Evolutionary conservation across 2,888 invertebrate species (phyloP).

Genomic region (Xestia xanthographa): DNA sequence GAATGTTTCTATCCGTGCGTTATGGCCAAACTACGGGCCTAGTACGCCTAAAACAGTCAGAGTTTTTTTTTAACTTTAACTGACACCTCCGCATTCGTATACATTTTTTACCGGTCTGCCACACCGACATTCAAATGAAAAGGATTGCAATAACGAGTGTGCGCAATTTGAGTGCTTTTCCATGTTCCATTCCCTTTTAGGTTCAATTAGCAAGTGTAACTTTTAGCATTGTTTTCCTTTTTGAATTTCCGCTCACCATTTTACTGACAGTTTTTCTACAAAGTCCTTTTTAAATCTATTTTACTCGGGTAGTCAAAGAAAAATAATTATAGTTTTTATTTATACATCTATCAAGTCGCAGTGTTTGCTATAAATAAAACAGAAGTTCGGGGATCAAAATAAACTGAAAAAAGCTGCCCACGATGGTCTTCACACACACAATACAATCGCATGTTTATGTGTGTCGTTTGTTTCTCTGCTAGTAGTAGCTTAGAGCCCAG

Average conservation of each 20-base stretch:
- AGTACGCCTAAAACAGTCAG: neutral
- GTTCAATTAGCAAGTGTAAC: slow-evolving; percentile 16
- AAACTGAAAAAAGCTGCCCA: neutral
- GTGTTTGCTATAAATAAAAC: neutral
- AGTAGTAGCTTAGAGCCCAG: neutral
- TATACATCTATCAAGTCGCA: neutral
- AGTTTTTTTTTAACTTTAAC: neutral
- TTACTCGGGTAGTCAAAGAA: neutral
- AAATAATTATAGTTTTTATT: neutral
- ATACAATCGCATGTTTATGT: neutral
- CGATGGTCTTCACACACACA: neutral
- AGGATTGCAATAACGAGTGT: neutral
- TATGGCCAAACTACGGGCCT: too few relatives aligned
- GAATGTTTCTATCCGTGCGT: too few relatives aligned
- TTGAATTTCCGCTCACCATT: slow-evolving; percentile 1
- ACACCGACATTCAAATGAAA: neutral
- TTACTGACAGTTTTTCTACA: neutral
- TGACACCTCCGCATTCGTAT: neutral
- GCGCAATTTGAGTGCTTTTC: slow-evolving; percentile 25
- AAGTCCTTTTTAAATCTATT: neutral
- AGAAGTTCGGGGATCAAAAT: too few relatives aligned
- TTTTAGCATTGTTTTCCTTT: slow-evolving; percentile 17
- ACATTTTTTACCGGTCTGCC: neutral
- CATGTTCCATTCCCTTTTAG: slow-evolving; percentile 24
- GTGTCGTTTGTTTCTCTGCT: neutral